A percentile compares a stretch with the other conserved stretches of the same genome.
These are phyloP conservation scores for Bubalus kerabau DNA, from an alignment of 2,113 vertebrate species.

Conservation along the genomic window DNA sequence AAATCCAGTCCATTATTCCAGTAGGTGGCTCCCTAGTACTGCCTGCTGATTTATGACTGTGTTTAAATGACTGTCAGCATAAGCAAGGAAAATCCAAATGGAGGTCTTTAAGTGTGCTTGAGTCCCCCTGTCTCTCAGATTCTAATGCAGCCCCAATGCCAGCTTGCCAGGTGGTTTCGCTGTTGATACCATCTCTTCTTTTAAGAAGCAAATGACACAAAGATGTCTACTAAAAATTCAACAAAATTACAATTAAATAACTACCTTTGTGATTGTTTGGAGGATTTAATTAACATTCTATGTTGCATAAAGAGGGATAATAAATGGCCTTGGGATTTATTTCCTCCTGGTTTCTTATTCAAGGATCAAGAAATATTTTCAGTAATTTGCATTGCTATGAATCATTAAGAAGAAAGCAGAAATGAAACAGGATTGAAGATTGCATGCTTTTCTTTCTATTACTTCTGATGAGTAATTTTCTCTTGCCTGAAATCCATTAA, in stretches of 20 bases:
- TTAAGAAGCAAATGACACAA: slow-evolving; percentile 17
- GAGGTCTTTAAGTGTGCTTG: background rate
- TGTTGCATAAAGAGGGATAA: slow-evolving; percentile 19
- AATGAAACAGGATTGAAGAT: background rate
- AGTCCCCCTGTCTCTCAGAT: background rate
- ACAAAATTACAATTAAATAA: slow-evolving; percentile 33
- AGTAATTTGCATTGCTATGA: background rate
- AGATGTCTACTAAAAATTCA: slow-evolving; percentile 30
- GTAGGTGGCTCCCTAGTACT: slow-evolving; percentile 67
- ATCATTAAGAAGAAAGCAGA: background rate
- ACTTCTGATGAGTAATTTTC: background rate
- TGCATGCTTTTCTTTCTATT: background rate
- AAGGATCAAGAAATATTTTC: background rate
- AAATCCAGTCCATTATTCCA: slow-evolving; percentile 24
- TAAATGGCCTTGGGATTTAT: slow-evolving; percentile 7
- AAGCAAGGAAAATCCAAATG: slow-evolving; percentile 34
- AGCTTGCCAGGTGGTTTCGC: background rate
- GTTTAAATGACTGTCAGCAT: background rate
- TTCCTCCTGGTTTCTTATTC: slow-evolving; percentile 6
- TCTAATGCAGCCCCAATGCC: background rate
- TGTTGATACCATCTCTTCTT: slow-evolving; percentile 14
- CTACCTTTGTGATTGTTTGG: slow-evolving; percentile 51
- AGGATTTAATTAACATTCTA: slow-evolving; percentile 22
- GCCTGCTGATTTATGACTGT: slow-evolving; percentile 50
- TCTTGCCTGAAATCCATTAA: background rate